Evolutionary conservation across 2,888 invertebrate species (phyloP), one percentile per base, ranked within the genome.

Genomic region (Aethes cnicana): DNA sequence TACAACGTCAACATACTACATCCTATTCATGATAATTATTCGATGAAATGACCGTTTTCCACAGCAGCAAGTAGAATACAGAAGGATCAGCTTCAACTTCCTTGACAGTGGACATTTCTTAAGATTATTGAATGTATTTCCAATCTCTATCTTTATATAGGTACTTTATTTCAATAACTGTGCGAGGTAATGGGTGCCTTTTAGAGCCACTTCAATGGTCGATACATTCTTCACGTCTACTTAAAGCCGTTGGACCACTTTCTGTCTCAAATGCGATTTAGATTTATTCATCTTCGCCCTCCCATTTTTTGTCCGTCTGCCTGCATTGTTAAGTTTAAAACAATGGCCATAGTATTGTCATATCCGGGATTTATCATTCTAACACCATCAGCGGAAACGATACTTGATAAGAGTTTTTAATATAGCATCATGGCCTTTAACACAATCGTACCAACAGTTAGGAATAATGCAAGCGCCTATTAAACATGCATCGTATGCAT

Each of bases 361-460:
- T 84, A 84, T 87, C 85, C 85, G 82, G 83, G 81, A 78, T 84
- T 85, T 82, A 84, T 87, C 78, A 88, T 86, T 85, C 88, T 79
- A 81, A 74, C 85, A 79, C 85, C 88, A 88, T 87, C 85, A 69
- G 71, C 87, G 88, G 88, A 88, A 84, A 87, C 64, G 81, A 68
- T 71, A 70, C 72, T 75, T 74, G 81, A 81, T 87, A 88, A 83
- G 88, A 68, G 83, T 82, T 84, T 85, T 84, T 88, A 88, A 88
- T 88, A 72, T 78, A 77, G 70, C 75, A 79, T 84, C 81, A 87
- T 81, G 63, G 82, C 72, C 54, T 47, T 49, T 50, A 37, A 47
- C 48, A 36, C 33, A 17, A 39, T 44, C 23, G 37, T 41, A 48
- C 28, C 17, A 37, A 46, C 32, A 21, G 21, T 21, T 54, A 35